These are phyloP conservation scores for Mamestra brassicae DNA, from an alignment of 2,888 invertebrate species.

Conservation along the genomic window DNA sequence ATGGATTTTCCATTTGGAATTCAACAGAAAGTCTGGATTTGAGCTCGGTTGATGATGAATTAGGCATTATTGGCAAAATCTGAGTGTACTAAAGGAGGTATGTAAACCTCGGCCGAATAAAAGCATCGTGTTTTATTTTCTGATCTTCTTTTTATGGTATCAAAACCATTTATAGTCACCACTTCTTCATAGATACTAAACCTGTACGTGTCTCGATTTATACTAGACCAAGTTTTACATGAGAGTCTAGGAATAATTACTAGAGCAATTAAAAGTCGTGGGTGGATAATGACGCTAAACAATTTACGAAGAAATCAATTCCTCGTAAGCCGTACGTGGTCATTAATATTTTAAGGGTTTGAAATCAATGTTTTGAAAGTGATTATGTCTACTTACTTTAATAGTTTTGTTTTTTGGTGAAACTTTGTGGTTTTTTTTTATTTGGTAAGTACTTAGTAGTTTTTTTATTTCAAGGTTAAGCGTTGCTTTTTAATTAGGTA, in stretches of 20 bases:
- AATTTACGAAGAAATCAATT: slow-evolving; percentile 38
- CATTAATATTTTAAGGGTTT: slow-evolving; percentile 39
- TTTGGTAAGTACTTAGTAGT: background rate
- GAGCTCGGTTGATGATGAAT: too few relatives aligned
- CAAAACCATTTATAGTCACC: background rate
- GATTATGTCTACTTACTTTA: background rate
- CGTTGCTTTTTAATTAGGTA: too few relatives aligned
- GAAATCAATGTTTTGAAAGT: slow-evolving; percentile 10
- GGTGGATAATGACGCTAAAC: slow-evolving; percentile 33
- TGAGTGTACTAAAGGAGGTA: too few relatives aligned
- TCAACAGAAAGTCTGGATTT: too few relatives aligned
- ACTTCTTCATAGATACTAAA: background rate
- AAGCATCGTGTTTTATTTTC: too few relatives aligned
- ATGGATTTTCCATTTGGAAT: too few relatives aligned
- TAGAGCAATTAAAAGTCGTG: slow-evolving; percentile 45
- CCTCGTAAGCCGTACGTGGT: background rate
- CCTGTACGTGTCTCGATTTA: background rate
- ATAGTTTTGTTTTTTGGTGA: background rate
- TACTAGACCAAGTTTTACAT: slow-evolving; percentile 9
- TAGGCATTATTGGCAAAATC: too few relatives aligned
- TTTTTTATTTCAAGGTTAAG: background rate
- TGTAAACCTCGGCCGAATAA: too few relatives aligned
- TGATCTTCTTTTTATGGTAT: background rate
- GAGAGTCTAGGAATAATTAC: slow-evolving; percentile 40
- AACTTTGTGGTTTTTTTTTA: background rate